Conservation (phyloP, 2,888 invertebrate species). For the Spisula solida region DNA sequence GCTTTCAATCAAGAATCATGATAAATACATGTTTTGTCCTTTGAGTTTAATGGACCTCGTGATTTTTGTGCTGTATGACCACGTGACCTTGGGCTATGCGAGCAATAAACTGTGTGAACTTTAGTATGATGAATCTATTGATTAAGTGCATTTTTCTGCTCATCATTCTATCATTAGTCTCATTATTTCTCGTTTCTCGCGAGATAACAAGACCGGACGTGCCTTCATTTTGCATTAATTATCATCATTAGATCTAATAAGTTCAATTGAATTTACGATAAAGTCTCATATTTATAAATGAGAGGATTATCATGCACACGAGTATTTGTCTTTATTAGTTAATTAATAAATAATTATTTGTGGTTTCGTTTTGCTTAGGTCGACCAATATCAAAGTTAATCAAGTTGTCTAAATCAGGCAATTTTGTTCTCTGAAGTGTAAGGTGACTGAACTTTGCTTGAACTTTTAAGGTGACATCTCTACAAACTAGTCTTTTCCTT, state of each 20-base stretch:
- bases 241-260: constrained; percentile 16
- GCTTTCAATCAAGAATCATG: too few relatives aligned
- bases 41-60: neutral
- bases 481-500: too few relatives aligned
- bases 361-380: too few relatives aligned
- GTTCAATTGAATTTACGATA: neutral
- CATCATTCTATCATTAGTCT: constrained; percentile 31
- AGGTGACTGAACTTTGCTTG: too few relatives aligned
- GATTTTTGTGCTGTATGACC: neutral
- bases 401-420: too few relatives aligned
- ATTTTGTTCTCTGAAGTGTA: too few relatives aligned
- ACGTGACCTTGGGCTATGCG: neutral
- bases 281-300: neutral
- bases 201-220: constrained; percentile 27
- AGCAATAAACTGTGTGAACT: constrained; percentile 28
- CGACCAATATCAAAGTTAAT: too few relatives aligned
- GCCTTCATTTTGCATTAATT: neutral
- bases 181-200: neutral
- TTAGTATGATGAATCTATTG: constrained; percentile 25
- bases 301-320: neutral
- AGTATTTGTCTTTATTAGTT: constrained; percentile 36
- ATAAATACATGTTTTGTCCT: neutral
- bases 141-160: constrained; percentile 39
- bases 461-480: too few relatives aligned
- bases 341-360: constrained; percentile 6